Conservation (phyloP, 2,113 vertebrate genomes). For the Dendropsophus ebraccatus region DNA sequence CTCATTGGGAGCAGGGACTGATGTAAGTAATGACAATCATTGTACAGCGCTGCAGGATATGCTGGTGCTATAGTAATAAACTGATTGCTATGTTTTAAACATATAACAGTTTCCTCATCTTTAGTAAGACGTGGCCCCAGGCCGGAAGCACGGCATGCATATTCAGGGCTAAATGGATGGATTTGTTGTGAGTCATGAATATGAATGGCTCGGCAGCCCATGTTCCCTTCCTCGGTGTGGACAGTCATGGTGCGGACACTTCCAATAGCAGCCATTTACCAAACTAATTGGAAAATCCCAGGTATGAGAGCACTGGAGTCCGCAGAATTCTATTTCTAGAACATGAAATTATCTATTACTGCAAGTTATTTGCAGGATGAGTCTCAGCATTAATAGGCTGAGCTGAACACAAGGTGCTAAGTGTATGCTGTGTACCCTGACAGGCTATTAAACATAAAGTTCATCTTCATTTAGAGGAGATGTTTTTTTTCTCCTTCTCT, state of each 20-base stretch:
- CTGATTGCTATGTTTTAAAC: too few species aligned
- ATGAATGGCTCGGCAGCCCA: not conserved
- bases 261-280: not conserved
- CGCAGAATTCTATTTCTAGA: not conserved
- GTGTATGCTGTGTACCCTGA: not conserved
- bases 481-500: too few species aligned
- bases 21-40: too few species aligned
- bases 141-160: too few species aligned
- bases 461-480: not conserved
- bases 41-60: too few species aligned
- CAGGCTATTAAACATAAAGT: not conserved
- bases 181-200: not conserved
- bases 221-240: not conserved
- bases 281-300: slow-evolving; percentile 8
- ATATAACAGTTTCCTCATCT: too few species aligned
- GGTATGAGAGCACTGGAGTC: not conserved
- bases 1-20: too few species aligned
- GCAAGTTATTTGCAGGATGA: not conserved
- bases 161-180: not conserved
- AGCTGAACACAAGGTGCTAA: not conserved
- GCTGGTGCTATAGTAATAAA: too few species aligned
- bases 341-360: not conserved
- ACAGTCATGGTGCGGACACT: not conserved
- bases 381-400: not conserved
- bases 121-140: too few species aligned